Percentiles rank a stretch among this genome's conserved stretches.
phyloP scores from a whole-genome alignment of 64 coral and sea anemone genomes.

The Dendrophyllia cribrosa region DNA sequence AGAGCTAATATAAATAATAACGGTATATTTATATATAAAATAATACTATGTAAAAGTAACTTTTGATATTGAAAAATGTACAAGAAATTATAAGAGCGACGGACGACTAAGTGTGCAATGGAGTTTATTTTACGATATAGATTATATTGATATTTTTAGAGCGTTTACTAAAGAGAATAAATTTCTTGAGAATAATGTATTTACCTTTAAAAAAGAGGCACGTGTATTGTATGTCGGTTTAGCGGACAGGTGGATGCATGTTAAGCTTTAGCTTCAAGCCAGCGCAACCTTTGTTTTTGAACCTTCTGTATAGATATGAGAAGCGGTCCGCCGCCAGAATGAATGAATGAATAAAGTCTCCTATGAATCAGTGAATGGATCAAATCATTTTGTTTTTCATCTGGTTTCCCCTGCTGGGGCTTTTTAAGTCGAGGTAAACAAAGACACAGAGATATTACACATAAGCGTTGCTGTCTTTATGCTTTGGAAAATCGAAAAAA shows the following conservation, averaged over 20 bases:
- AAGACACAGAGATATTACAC: too few species aligned
- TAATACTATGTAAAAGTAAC: constrained; percentile 33
- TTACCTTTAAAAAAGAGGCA: not conserved
- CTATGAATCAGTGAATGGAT: too few species aligned
- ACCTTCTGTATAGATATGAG: constrained; percentile 20
- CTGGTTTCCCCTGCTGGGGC: not conserved
- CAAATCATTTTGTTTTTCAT: too few species aligned
- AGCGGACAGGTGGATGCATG: constrained; percentile 8
- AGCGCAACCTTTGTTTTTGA: constrained; percentile 15
- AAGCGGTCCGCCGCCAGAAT: not conserved
- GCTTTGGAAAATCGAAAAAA: too few species aligned
- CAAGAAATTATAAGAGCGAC: not conserved
- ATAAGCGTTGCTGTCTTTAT: too few species aligned
- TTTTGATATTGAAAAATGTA: constrained; percentile 57
- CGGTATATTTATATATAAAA: constrained; percentile 2
- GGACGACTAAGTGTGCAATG: not conserved
- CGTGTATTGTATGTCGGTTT: not conserved
- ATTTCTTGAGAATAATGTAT: not conserved
- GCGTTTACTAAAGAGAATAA: constrained; percentile 10
- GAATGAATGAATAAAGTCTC: not conserved
- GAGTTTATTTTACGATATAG: constrained; percentile 39
- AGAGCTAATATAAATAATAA: constrained; percentile 43
- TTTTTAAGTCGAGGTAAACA: too few species aligned
- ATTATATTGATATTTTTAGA: constrained; percentile 42
- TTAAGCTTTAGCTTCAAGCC: not conserved